Evolutionary conservation across 2,797 vertebrate species (phyloP).

Genomic region (Hylomyscus alleni): DNA sequence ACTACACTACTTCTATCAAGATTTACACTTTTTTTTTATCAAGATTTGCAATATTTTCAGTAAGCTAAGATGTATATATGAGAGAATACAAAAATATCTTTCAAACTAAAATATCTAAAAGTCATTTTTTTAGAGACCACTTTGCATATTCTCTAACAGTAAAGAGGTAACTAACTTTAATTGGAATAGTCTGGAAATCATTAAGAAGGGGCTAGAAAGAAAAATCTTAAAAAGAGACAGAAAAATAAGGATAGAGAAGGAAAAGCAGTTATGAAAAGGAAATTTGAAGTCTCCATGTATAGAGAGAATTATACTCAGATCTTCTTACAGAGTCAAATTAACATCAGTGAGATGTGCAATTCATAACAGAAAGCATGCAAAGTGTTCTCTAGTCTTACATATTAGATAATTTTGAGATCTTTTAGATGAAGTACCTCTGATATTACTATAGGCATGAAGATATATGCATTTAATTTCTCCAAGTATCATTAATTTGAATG

Average conservation of each 20-base stretch:
- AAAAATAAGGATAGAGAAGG: not conserved
- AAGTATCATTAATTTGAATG: conserved; percentile 37
- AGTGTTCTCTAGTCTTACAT: conserved; percentile 5
- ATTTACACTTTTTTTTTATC: no score
- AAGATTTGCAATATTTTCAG: not conserved
- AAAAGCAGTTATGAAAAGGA: not conserved
- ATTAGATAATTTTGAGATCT: not conserved
- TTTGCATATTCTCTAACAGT: not conserved
- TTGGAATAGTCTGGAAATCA: not conserved
- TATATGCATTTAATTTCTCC: conserved; percentile 16
- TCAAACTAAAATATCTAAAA: conserved; percentile 15
- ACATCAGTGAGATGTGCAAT: not conserved
- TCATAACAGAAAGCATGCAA: not conserved
- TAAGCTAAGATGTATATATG: not conserved
- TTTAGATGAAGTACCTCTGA: not conserved
- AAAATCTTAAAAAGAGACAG: not conserved
- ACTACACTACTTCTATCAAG: not conserved
- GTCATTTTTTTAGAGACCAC: not conserved
- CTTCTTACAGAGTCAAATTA: not conserved
- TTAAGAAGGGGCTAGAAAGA: not conserved
- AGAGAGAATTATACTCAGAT: not conserved
- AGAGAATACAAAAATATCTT: conserved; percentile 19
- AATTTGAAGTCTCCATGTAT: not conserved
- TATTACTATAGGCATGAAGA: conserved; percentile 16
- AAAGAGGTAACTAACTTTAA: conserved; percentile 27